Percentiles rank a stretch among this genome's conserved stretches.
phyloP scores from a whole-genome alignment of 2,797 vertebrate species.

The Anas bahamensis region DNA sequence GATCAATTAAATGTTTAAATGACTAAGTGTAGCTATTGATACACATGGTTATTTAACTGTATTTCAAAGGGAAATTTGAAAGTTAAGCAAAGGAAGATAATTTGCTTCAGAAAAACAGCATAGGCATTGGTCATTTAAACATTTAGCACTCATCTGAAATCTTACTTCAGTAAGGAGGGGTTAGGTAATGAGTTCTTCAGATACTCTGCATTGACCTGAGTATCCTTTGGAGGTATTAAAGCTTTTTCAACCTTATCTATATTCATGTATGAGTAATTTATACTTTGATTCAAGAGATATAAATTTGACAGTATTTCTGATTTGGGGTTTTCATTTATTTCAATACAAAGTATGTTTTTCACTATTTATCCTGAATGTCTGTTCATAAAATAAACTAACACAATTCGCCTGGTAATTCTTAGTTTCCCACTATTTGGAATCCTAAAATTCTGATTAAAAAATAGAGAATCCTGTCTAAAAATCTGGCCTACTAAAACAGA shows the following conservation, averaged over 20 bases:
- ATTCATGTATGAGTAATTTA: background rate
- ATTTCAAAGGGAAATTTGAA: conserved; percentile 19
- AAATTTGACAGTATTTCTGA: background rate
- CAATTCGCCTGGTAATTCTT: background rate
- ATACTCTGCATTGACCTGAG: background rate
- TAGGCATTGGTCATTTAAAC: background rate
- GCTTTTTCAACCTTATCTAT: background rate
- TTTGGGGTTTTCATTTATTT: background rate
- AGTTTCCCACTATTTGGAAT: background rate
- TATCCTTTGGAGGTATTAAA: background rate
- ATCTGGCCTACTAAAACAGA: background rate
- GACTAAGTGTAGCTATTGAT: background rate
- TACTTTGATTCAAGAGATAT: background rate
- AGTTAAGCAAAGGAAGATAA: background rate
- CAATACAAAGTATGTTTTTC: background rate
- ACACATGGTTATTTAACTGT: background rate
- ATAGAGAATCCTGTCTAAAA: background rate
- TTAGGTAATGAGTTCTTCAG: background rate
- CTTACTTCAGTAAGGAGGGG: background rate
- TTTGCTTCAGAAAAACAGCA: background rate
- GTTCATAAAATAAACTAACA: background rate
- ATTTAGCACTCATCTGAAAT: background rate
- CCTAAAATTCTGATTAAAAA: background rate
- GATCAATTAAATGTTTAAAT: conserved; percentile 14
- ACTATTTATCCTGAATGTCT: background rate